Base-by-base conservation (phyloP, 2,113 vertebrate genomes). In the Merops nubicus region DNA sequence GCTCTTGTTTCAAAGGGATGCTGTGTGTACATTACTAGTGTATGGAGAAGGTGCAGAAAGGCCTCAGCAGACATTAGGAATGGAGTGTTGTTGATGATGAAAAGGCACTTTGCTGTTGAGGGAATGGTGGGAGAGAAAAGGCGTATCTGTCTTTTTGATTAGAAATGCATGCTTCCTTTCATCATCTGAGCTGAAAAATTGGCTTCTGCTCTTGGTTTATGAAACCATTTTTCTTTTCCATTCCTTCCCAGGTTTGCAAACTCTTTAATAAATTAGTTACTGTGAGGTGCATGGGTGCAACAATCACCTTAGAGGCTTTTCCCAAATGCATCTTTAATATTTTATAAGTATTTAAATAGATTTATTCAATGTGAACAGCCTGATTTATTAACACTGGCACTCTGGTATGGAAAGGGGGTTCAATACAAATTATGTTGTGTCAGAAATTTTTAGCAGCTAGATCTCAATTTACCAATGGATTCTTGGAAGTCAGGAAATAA, bases 281-380 rank as follows among this genome's bases (percentile, higher is more conserved):
- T 97, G 96, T 97, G 97, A 98, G 98, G 98, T 98, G 94, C 97
- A 98, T 96, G 97, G 98, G 98, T 98, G 98, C 98, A 97, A 98
- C 98, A 97, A 96, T 98, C 98, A 98, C 98, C 98, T 98, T 97
- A 98, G 97, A 98, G 98, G 97, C 98, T 98, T 98, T 98, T 98
- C 98, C 98, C 98, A 98, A 98, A 98, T 98, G 98, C 94, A 94
- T 96, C 95, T 98, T 98, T 98, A 98, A 98, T 98, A 98, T 98
- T 98, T 98, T 98, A 98, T 98, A 98, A 98, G 98, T 98, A 98
- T 98, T 98, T 98, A 98, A 98, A 98, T 98, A 98, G 98, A 98
- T 98, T 98, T 98, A 98, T 98, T 98, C 97, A 98, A 97, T 98
- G 97, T 96, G 97, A 98, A 96, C 93, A 82, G 91, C 93, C 96